Evolutionary conservation across 1,140 invertebrate genomes (phyloP), one percentile per base, ranked within the genome.

Genomic region (Orchesella cincta): DNA sequence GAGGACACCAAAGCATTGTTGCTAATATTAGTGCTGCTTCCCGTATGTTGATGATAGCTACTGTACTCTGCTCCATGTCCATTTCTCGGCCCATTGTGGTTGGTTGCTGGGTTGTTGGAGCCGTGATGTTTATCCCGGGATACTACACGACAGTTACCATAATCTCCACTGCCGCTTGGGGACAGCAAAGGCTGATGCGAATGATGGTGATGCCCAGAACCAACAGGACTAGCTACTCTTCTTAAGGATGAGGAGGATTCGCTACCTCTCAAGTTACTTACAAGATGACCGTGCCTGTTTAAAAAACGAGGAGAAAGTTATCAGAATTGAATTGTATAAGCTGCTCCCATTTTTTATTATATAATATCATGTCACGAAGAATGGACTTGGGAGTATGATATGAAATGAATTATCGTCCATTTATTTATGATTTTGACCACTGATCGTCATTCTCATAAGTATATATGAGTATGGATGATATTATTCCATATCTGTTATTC

Each of bases 171-270:
- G 62, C 31, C 23, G n/a, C 62, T 67, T 29, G 62, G 62, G 14
- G 62, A 67, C 5, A 67, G 62, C 14, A 57, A 26, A 18, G 23
- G 52, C 52, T 57, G 52, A 14, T n/a, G n/a, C n/a, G n/a, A n/a
- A n/a, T n/a, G n/a, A n/a, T n/a, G n/a, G n/a, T n/a, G n/a, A n/a
- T 57, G 12, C 23, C 14, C 23, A n/a, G 52, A 57, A 3, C n/a
- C n/a, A n/a, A 26, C 14, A 18, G 52, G 52, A 57, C 23, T 57
- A 12, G 62, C 62, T 18, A 33, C 28, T 31, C 62, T 26, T 57
- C 52, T 57, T 33, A 67, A 33, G 23, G 62, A 67, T 2, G 62
- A 67, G 12, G 62, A 67, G 8, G 62, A 67, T n/a, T 67, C 62
- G 31, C 62, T 67, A 29, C 62, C 23, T 67, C 62, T 67, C n/a